phyloP scores from a whole-genome alignment of 2,797 vertebrate species.

The Trachurus trachurus region DNA sequence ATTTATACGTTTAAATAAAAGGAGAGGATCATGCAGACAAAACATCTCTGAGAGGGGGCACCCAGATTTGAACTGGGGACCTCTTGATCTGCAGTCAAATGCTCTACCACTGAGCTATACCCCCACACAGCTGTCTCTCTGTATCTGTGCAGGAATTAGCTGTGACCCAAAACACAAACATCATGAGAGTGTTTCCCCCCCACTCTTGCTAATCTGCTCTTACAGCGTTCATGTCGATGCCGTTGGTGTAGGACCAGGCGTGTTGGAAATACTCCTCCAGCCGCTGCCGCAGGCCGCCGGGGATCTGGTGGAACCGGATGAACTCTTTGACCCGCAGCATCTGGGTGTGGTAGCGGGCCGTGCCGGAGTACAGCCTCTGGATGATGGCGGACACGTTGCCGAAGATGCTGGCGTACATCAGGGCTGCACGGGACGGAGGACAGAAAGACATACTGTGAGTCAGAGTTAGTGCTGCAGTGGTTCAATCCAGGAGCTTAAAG shows the following conservation, averaged over 20 bases:
- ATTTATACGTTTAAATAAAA: not conserved
- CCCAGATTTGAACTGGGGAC: conserved; percentile 80
- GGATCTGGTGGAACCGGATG: conserved; percentile 99
- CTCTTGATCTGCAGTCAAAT: conserved; percentile 85
- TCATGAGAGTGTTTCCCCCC: too few relatives aligned
- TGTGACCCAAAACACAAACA: too few relatives aligned
- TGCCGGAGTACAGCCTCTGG: conserved; percentile 98
- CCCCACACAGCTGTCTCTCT: conserved; percentile 26
- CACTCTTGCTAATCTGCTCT: conserved; percentile 67
- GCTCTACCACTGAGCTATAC: conserved; percentile 82
- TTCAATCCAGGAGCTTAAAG: not conserved
- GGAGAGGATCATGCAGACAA: conserved; percentile 34
- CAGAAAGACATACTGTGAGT: not conserved
- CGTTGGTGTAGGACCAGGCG: conserved; percentile 98
- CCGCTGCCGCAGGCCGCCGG: conserved; percentile 95
- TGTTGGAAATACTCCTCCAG: conserved; percentile 99
- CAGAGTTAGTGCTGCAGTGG: not conserved
- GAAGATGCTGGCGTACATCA: conserved; percentile 99
- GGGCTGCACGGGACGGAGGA: conserved; percentile 82
- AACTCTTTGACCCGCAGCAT: conserved; percentile 99
- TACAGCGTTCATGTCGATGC: conserved; percentile 99
- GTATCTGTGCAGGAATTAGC: too few relatives aligned
- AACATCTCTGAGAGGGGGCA: conserved; percentile 32
- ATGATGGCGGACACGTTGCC: conserved; percentile 99
- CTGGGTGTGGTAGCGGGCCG: conserved; percentile 97